These are phyloP conservation scores for Forbesichthys agassizii DNA, from an alignment of 2,113 vertebrate genomes.

Conservation along the genomic window DNA sequence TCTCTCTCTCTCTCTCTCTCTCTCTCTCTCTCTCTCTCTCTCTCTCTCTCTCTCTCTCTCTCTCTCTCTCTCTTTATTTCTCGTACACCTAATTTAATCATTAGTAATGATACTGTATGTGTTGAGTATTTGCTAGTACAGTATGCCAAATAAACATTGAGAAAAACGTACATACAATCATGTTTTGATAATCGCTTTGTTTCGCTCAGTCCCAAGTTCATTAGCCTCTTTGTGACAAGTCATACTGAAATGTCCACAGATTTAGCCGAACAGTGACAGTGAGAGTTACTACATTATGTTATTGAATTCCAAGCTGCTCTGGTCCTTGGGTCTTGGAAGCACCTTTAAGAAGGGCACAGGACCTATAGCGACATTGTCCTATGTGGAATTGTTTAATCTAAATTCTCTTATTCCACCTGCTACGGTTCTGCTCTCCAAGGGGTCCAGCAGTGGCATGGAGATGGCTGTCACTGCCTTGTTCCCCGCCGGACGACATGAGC, in stretches of 20 bases:
- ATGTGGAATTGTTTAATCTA: constrained; percentile 61
- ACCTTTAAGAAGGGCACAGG: constrained; percentile 33
- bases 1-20: no score
- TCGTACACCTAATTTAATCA: neutral
- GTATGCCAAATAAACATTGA: no score
- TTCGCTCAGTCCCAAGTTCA: no score
- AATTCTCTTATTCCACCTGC: constrained; percentile 66
- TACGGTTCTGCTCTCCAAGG: constrained; percentile 55
- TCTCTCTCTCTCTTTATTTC: neutral
- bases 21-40: constrained; percentile 2
- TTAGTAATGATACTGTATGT: no score
- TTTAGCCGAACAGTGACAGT: neutral
- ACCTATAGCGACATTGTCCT: constrained; percentile 39
- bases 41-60: neutral
- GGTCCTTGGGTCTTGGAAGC: constrained; percentile 3
- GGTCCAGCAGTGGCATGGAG: constrained; percentile 45
- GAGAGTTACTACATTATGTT: neutral
- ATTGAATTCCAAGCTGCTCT: constrained; percentile 2
- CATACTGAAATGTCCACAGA: neutral
- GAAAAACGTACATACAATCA: no score
- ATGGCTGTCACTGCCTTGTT: constrained; percentile 63
- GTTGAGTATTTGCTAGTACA: no score
- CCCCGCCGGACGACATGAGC: constrained; percentile 61
- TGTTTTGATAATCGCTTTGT: no score
- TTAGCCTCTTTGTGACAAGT: no score